Evolutionary conservation across 2,797 vertebrate species (phyloP), one percentile per base, ranked within the genome.

Genomic region (Notoglanidium macrostoma): DNA sequence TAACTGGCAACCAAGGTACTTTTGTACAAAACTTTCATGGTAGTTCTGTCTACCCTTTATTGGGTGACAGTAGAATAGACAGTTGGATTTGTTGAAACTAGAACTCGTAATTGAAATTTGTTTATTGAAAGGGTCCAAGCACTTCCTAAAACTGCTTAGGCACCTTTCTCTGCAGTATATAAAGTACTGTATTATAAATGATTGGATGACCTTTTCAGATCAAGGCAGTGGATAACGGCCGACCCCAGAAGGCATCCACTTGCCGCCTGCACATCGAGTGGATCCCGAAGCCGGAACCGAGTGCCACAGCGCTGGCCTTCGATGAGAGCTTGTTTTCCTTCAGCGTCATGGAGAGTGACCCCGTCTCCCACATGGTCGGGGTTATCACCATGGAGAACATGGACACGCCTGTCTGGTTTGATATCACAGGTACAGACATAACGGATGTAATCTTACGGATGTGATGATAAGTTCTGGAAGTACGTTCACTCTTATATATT

Each of bases 161-260:
- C 63, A 29, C 11, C n/a, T 29, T 29, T n/a, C 63, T 29, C 70
- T 44, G 72, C 10, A 6, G 46, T 76, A 26, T 73, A 23, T 21
- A 12, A 73, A 73, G 40, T 11, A 46, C 29, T 23, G 2, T 14
- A 40, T 59, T 40, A 35, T 40, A 40, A 40, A 40, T 40, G 40
- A 40, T 3, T 40, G 40, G 40, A 40, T 40, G 40, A 40, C 40
- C 40, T 21, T 79, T 89, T 54, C 92, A 99, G 98, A 98, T 99
- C 92, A 99, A 99, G 95, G 98, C 97, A 1, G 97, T 99, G 85
- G 98, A 99, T 94, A 99, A 99, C 35, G 98, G 98, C 7, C 97
- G 98, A 1, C 98, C 98, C 86, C 98, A 99, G 93, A 99, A 98
- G 89, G 98, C 96, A 0, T 97, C 98, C 57, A 97, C 95, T 55